Percentiles rank a stretch among this genome's conserved stretches.
Conservation (phyloP, 2,113 vertebrate species). For the Taxidea taxus region DNA sequence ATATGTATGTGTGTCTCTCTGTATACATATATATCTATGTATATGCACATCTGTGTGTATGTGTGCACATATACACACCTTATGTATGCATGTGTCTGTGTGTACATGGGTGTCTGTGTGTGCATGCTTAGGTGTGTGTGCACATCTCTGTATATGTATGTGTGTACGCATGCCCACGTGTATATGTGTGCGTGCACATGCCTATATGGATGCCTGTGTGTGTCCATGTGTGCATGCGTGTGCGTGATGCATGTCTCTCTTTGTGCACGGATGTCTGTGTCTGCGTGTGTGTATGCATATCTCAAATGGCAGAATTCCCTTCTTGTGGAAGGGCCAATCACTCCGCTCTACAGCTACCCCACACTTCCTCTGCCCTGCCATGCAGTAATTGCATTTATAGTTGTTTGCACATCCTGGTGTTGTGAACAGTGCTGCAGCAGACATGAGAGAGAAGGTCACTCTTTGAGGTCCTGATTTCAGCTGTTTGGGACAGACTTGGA, state of each 20-base stretch:
- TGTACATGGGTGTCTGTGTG: too few species aligned
- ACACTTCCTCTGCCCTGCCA: background rate
- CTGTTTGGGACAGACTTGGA: background rate
- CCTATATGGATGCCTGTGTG: background rate
- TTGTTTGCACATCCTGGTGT: background rate
- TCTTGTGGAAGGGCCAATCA: background rate
- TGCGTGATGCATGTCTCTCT: background rate
- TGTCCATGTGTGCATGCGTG: background rate
- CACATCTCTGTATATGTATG: too few species aligned
- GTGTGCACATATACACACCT: too few species aligned
- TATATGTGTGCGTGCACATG: fast-evolving
- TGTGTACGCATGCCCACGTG: background rate
- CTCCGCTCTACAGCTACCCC: background rate
- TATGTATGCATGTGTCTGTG: too few species aligned
- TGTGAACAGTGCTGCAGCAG: background rate
- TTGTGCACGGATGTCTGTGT: background rate
- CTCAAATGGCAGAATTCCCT: background rate
- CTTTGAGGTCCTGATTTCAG: background rate
- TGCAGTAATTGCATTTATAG: background rate
- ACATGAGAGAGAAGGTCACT: background rate
- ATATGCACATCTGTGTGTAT: background rate
- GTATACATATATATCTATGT: background rate
- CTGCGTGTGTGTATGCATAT: background rate
- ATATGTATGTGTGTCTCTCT: background rate
- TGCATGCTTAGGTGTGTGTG: too few species aligned